Percentiles rank a stretch among this genome's conserved stretches.
Conservation (phyloP, 2,113 vertebrate genomes). For the Indicator indicator region DNA sequence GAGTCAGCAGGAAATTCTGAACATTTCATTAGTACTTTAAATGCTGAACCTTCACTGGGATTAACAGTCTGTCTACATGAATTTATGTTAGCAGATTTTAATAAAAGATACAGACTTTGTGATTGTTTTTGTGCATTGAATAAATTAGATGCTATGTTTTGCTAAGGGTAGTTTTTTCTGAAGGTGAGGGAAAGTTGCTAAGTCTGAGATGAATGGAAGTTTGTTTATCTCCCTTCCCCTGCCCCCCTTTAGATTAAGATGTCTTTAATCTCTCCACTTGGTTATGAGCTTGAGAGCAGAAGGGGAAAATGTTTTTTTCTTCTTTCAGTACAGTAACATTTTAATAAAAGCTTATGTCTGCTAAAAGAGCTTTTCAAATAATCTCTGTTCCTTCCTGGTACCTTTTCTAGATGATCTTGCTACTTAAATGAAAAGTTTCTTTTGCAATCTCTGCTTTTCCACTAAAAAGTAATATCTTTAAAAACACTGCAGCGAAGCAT, state of each 20-base stretch:
- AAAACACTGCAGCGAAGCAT: neutral
- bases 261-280: neutral
- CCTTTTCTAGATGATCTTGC: neutral
- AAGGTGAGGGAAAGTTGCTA: neutral
- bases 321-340: neutral
- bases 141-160: neutral
- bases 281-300: neutral
- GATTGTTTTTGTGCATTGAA: neutral
- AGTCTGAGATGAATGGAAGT: neutral
- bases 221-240: neutral
- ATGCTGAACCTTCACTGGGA: neutral
- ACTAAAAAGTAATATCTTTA: neutral
- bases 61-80: neutral
- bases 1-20: neutral
- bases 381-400: neutral
- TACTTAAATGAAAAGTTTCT: neutral
- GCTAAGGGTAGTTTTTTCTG: neutral
- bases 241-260: neutral
- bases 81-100: neutral
- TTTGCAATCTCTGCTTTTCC: neutral
- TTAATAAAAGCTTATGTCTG: neutral
- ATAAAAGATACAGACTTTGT: neutral
- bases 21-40: neutral
- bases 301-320: neutral
- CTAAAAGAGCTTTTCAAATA: neutral